phyloP scores from a whole-genome alignment of 2,888 invertebrate genomes.

The Chromoteleia sp. region DNA sequence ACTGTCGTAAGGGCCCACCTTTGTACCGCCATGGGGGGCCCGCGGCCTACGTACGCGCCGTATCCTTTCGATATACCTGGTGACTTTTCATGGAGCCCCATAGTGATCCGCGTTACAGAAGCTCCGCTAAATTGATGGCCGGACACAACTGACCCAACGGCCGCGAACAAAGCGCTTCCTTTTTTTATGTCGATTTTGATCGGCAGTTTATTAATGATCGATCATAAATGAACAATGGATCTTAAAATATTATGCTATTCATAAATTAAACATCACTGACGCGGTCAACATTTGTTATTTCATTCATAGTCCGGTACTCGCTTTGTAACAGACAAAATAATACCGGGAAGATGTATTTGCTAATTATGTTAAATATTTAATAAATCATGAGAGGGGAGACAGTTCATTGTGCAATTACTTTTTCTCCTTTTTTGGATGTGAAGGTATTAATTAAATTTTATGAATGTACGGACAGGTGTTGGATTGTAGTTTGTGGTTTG shows the following conservation, averaged over 20 bases:
- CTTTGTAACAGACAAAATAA: slow-evolving; percentile 15
- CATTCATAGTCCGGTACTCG: slow-evolving; percentile 18
- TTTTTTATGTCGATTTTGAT: slow-evolving; percentile 61
- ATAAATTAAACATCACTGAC: slow-evolving; percentile 50
- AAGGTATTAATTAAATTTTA: not conserved
- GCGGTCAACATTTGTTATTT: slow-evolving; percentile 43
- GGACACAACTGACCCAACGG: slow-evolving; percentile 56
- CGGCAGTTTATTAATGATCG: slow-evolving; percentile 63
- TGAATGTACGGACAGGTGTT: not conserved
- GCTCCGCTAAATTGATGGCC: slow-evolving; percentile 64
- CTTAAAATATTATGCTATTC: slow-evolving; percentile 42
- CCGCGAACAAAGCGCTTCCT: slow-evolving; percentile 30
- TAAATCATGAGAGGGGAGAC: slow-evolving; percentile 14
- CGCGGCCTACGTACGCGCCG: slow-evolving; percentile 73
- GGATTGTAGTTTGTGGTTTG: no score
- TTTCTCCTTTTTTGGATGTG: not conserved
- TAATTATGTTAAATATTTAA: slow-evolving; percentile 50
- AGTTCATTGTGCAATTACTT: not conserved
- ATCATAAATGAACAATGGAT: slow-evolving; percentile 58
- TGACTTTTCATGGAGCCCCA: slow-evolving; percentile 77
- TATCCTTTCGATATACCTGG: slow-evolving; percentile 77
- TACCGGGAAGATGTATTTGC: slow-evolving; percentile 26
- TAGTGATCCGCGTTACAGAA: slow-evolving; percentile 69
- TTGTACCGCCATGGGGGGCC: slow-evolving; percentile 83
- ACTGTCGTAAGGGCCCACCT: slow-evolving; percentile 82